A percentile compares a stretch with the other conserved stretches of the same genome.
phyloP scores from a whole-genome alignment of 2,113 vertebrate genomes.

The Python bivittatus region DNA sequence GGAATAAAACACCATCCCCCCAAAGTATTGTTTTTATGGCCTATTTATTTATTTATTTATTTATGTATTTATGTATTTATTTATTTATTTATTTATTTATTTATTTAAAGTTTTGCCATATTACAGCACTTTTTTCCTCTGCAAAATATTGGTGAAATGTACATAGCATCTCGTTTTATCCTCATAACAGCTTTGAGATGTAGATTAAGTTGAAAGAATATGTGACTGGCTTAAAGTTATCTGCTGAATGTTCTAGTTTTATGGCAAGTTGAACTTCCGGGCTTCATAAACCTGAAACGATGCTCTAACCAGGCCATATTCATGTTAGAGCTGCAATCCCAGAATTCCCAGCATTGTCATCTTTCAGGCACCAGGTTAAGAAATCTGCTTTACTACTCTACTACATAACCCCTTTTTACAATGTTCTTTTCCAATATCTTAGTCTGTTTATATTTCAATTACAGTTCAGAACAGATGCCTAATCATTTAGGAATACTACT shows the following conservation, averaged over 20 bases:
- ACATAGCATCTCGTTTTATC: background rate
- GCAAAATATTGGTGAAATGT: background rate
- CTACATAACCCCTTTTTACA: background rate
- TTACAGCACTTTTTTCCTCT: background rate
- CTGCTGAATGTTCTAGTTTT: background rate
- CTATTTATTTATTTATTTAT: background rate
- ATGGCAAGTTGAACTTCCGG: background rate
- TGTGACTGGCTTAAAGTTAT: background rate
- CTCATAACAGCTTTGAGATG: background rate
- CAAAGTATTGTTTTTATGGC: background rate
- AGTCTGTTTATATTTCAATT: background rate
- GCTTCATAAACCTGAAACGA: background rate
- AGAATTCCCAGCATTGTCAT: background rate
- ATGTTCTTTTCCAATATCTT: background rate
- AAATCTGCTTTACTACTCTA: background rate
- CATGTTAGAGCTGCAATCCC: background rate
- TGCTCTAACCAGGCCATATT: background rate
- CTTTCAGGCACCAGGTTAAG: background rate
- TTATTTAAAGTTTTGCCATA: background rate
- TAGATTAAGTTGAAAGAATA: background rate
- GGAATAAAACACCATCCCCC: background rate
- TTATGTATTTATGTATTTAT: background rate
- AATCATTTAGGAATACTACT: background rate
- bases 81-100: background rate
- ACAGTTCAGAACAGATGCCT: background rate